Percentiles rank a stretch among this genome's conserved stretches.
These are phyloP conservation scores for Falco cherrug DNA, from an alignment of 2,797 vertebrate genomes.

Conservation along the genomic window DNA sequence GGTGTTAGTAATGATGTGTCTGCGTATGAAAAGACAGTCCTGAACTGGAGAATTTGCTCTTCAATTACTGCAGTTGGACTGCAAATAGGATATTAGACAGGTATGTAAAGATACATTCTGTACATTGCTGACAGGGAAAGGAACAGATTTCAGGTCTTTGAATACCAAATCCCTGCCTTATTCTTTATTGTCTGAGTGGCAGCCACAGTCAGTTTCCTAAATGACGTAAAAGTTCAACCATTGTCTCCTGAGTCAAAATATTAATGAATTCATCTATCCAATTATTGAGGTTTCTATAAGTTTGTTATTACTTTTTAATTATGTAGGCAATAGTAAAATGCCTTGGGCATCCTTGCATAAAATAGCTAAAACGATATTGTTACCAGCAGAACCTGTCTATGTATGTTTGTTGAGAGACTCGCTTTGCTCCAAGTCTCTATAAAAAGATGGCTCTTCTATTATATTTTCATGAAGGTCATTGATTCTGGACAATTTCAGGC, in stretches of 20 bases:
- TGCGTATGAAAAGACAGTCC: background rate
- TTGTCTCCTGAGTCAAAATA: slow-evolving; percentile 2
- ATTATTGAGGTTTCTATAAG: background rate
- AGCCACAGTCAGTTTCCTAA: background rate
- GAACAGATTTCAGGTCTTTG: background rate
- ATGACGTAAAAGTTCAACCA: background rate
- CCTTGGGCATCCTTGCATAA: background rate
- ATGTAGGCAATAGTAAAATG: background rate
- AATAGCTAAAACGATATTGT: background rate
- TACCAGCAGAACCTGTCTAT: background rate
- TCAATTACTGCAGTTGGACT: background rate
- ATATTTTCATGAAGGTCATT: background rate
- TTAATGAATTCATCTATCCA: slow-evolving; percentile 18
- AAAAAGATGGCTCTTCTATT: background rate
- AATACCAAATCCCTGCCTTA: background rate
- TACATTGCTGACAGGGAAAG: background rate
- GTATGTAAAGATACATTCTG: background rate
- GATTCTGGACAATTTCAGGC: slow-evolving; percentile 2
- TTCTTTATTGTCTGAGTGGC: background rate
- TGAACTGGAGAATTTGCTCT: background rate
- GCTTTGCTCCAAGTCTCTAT: background rate
- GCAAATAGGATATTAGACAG: background rate
- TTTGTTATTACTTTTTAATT: slow-evolving; percentile 23
- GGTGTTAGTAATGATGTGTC: background rate
- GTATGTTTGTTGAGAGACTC: background rate